Percentiles rank a stretch among this genome's conserved stretches.
These are phyloP conservation scores for Sebastes nivosus DNA, from an alignment of 2,797 vertebrate genomes.

Conservation along the genomic window DNA sequence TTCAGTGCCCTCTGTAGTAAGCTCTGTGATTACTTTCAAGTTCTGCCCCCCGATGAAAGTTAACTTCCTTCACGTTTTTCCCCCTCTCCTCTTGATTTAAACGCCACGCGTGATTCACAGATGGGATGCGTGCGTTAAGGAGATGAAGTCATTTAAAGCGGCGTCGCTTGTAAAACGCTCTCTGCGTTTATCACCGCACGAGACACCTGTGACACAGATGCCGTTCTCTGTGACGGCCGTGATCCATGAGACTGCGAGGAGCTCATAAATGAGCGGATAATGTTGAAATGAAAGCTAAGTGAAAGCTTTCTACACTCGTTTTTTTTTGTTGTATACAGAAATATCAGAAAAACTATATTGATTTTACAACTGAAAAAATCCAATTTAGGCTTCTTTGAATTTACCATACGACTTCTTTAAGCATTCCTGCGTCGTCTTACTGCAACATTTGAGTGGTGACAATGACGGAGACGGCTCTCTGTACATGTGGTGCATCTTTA, in stretches of 20 bases:
- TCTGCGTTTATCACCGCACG: slow-evolving; percentile 59
- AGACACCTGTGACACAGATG: slow-evolving; percentile 73
- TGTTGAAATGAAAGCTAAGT: slow-evolving; percentile 50
- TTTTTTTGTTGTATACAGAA: not conserved
- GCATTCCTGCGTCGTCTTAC: not conserved
- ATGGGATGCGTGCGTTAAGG: slow-evolving; percentile 43
- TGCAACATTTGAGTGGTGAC: not conserved
- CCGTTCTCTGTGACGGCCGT: slow-evolving; percentile 52
- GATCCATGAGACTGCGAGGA: slow-evolving; percentile 56
- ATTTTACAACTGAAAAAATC: not conserved
- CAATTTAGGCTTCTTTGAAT: not conserved
- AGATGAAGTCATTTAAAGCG: slow-evolving; percentile 77
- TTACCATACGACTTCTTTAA: not conserved
- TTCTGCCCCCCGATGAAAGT: slow-evolving; percentile 65
- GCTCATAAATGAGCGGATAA: slow-evolving; percentile 59
- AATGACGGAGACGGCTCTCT: not conserved
- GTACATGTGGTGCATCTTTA: slow-evolving; percentile 19
- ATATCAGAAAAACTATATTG: not conserved
- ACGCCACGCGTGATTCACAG: slow-evolving; percentile 46
- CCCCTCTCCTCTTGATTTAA: slow-evolving; percentile 48
- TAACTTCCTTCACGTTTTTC: slow-evolving; percentile 57
- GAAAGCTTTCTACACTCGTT: slow-evolving; percentile 28
- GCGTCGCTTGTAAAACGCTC: slow-evolving; percentile 55
- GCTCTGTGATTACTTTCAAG: slow-evolving; percentile 63
- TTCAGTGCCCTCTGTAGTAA: slow-evolving; percentile 64